Percentiles rank a stretch among this genome's conserved stretches.
These are phyloP conservation scores for Trididemnum miniatum DNA, from an alignment of 23 tunicate species.

Conservation along the genomic window DNA sequence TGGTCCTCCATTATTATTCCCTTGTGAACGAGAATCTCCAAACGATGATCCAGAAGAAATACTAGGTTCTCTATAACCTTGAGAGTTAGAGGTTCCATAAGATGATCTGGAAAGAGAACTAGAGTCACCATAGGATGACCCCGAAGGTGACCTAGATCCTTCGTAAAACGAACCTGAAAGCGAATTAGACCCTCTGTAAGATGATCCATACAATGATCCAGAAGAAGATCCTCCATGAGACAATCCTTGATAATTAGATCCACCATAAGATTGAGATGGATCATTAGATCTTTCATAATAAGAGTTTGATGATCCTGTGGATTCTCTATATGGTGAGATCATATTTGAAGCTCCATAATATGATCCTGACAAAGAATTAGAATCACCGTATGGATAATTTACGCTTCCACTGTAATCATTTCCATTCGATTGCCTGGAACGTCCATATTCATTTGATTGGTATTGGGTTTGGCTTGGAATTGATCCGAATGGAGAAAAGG, in stretches of 20 bases:
- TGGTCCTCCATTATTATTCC: not conserved
- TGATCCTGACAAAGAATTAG: not conserved
- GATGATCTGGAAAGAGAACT: slow-evolving; percentile 5
- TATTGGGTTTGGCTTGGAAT: too few relatives aligned
- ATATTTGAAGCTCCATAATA: not conserved
- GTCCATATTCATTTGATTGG: too few relatives aligned
- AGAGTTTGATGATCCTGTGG: not conserved
- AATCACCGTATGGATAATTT: not conserved
- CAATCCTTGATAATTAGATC: not conserved
- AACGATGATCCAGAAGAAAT: not conserved
- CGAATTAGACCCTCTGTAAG: too few relatives aligned
- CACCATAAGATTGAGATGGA: too few relatives aligned
- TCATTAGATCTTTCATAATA: not conserved
- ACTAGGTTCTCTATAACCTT: not conserved
- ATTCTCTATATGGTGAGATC: too few relatives aligned
- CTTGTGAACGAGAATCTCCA: not conserved
- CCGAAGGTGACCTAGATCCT: not conserved
- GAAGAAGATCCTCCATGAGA: not conserved
- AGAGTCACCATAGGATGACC: not conserved
- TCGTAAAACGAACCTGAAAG: too few relatives aligned
- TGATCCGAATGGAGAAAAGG: not conserved
- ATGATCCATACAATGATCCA: slow-evolving; percentile 6
- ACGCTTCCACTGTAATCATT: too few relatives aligned
- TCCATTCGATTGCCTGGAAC: too few relatives aligned
- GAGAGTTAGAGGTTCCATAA: not conserved